Evolutionary conservation across 2,113 vertebrate genomes (phyloP).

Genomic region (Burhinus oedicnemus): DNA sequence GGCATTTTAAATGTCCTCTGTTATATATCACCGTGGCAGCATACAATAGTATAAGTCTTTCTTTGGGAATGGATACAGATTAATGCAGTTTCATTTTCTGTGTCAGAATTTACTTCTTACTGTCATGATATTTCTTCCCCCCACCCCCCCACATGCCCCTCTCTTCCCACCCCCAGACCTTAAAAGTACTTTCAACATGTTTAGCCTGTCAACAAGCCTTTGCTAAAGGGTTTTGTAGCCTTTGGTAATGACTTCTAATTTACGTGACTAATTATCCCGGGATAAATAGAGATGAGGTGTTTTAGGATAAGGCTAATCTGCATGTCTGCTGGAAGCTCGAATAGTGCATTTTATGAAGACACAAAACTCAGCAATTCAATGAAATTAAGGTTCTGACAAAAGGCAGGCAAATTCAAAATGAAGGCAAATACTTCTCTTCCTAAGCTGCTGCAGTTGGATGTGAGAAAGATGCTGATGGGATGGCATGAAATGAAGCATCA

Average conservation of each 20-base stretch:
- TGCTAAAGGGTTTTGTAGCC: slow-evolving; percentile 69
- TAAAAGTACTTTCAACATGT: slow-evolving; percentile 77
- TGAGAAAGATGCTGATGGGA: neutral
- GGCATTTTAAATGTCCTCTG: slow-evolving; percentile 68
- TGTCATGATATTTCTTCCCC: slow-evolving; percentile 70
- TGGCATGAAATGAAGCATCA: neutral
- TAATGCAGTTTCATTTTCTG: slow-evolving; percentile 83
- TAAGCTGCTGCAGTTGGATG: neutral
- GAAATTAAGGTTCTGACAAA: slow-evolving; percentile 39
- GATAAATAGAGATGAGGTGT: slow-evolving; percentile 67
- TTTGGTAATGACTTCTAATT: slow-evolving; percentile 79
- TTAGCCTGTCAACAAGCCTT: slow-evolving; percentile 74
- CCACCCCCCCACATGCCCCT: neutral
- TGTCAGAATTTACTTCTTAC: slow-evolving; percentile 81
- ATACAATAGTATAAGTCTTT: slow-evolving; percentile 21
- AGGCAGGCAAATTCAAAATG: slow-evolving; percentile 32
- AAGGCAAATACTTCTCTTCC: neutral
- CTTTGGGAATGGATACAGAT: slow-evolving; percentile 79
- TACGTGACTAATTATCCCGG: slow-evolving; percentile 76
- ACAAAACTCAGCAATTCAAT: neutral
- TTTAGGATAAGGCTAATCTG: slow-evolving; percentile 58
- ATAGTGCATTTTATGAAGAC: slow-evolving; percentile 9
- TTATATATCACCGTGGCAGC: slow-evolving; percentile 66
- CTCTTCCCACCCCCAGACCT: slow-evolving; percentile 37
- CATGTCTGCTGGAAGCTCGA: slow-evolving; percentile 45